Conservation (phyloP, 2,113 vertebrate species). For the Pipra filicauda region DNA sequence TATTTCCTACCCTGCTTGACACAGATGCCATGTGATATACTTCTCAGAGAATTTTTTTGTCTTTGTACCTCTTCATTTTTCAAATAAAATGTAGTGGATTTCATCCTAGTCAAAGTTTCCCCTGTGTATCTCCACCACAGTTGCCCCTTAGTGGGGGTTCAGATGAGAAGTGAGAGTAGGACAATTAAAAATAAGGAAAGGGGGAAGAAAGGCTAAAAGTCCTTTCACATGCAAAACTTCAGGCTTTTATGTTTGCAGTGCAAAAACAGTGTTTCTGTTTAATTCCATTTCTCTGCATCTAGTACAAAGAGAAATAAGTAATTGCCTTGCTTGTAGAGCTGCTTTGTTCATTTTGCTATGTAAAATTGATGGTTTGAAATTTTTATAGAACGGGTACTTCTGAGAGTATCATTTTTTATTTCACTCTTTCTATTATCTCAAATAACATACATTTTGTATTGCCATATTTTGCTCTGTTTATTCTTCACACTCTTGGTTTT, state of each 20-base stretch:
- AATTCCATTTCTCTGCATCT: not conserved
- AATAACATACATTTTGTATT: not conserved
- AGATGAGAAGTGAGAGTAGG: not conserved
- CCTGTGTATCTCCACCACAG: not conserved
- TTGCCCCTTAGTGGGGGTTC: not conserved
- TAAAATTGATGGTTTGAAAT: slow-evolving; percentile 13
- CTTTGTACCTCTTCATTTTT: not conserved
- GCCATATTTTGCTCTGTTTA: not conserved
- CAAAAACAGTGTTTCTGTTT: not conserved
- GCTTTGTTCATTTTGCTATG: not conserved
- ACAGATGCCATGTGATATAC: not conserved
- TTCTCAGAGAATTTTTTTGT: not conserved
- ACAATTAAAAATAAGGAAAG: not conserved
- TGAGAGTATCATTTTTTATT: slow-evolving; percentile 41
- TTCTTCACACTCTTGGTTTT: slow-evolving; percentile 13
- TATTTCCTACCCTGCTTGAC: slow-evolving; percentile 31
- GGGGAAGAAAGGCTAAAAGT: not conserved
- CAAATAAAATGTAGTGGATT: not conserved
- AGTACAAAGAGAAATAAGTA: slow-evolving; percentile 15
- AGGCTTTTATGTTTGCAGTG: not conserved
- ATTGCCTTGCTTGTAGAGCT: not conserved
- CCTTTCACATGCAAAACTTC: not conserved
- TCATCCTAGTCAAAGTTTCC: not conserved
- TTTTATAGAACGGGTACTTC: not conserved
- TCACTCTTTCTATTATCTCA: slow-evolving; percentile 8